phyloP scores from a whole-genome alignment of 2,113 vertebrate genomes.

The Physeter macrocephalus region DNA sequence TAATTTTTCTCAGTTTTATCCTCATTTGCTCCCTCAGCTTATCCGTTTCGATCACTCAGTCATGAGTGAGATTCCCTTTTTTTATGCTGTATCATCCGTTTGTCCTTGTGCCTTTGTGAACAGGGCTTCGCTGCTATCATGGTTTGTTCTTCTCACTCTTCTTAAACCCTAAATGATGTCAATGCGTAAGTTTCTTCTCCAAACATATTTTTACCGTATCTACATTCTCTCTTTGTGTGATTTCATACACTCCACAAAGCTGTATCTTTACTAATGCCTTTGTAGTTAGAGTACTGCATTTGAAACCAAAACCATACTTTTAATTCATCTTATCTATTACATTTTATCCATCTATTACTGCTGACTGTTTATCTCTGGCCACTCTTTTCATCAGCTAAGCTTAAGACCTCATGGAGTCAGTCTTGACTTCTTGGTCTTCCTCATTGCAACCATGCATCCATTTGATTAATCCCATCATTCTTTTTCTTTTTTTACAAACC shows the following conservation, averaged over 20 bases:
- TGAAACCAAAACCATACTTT: neutral
- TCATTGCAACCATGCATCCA: neutral
- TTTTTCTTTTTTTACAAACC: too few species aligned
- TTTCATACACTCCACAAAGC: neutral
- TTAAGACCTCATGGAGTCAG: neutral
- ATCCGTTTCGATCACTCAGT: neutral
- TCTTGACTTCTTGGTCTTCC: neutral
- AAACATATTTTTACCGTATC: neutral
- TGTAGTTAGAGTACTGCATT: neutral
- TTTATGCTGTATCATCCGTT: rapidly evolving
- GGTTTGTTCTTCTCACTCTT: neutral
- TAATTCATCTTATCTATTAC: neutral
- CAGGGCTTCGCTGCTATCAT: neutral
- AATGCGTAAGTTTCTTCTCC: neutral
- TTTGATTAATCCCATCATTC: too few species aligned
- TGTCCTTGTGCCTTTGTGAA: neutral
- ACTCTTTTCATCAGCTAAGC: neutral
- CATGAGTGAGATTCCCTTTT: neutral
- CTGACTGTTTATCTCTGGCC: neutral
- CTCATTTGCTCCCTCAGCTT: neutral
- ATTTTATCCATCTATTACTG: neutral
- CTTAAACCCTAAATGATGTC: neutral
- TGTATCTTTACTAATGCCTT: neutral
- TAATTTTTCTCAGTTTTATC: neutral
- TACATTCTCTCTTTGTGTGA: neutral